Base-by-base conservation (phyloP, 1,140 invertebrate species). In the Metaphire vulgaris region DNA sequence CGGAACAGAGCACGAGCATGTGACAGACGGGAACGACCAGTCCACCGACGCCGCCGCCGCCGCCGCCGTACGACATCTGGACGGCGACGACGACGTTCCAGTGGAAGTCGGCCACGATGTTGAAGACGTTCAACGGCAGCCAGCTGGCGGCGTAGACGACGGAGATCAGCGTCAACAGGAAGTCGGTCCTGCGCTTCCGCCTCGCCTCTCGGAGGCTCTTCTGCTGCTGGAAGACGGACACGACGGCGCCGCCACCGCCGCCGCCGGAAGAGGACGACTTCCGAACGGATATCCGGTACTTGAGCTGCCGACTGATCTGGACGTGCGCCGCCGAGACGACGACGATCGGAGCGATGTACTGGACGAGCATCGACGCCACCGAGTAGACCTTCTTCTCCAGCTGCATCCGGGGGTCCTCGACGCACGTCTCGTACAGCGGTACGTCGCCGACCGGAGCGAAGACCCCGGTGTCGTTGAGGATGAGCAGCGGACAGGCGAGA, bases 91-190 rank as follows among this genome's bases (percentile, higher is more conserved):
- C 28, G 30, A 78, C 28, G 28, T 81, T 76, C 1, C 79, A 86
- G 74, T 88, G 88, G n/a, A 92, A 88, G 82, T 95, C 93, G 0
- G 90, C 89, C 28, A 92, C 88, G 21, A 94, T 85, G 85, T 95
- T 95, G 83, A 91, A 91, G 1, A 93, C 89, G 83, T 95, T 94
- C 66, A 95, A 83, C 0, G 93, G 93, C 80, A 96, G 82, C 93
- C 93, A 96, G 79, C 92, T 93, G 21, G 94, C 89, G 0, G 91
- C 91, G 83, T 94, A 95, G 1, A 94, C 93, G 2, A 93, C 86
- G 1, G 92, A 91, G 76, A 95, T 94, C n/a, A 90, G 90, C 70
- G 92, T 90, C 0, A 96, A 87, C 0, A 95, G 89, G 2, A 91
- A 88, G 85, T 94, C 94, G 29, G 93, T 95, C 80, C 91, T 90